phyloP scores from a whole-genome alignment of 2,888 invertebrate species.

The Globia sparganii region DNA sequence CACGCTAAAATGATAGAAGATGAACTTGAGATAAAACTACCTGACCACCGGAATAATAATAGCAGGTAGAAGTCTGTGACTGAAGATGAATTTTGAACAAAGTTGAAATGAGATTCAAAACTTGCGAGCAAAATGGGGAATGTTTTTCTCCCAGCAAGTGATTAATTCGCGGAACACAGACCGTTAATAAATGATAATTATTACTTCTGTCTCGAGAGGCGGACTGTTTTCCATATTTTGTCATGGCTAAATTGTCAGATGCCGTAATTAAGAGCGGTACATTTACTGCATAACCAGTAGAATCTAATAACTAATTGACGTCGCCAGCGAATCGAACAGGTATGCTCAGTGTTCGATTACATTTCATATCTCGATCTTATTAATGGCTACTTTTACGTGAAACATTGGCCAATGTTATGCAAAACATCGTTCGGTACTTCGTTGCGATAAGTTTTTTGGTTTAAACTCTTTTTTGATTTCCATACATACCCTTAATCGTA shows the following conservation, averaged over 20 bases:
- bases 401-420: constrained; percentile 47
- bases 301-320: constrained; percentile 51
- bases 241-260: constrained; percentile 40
- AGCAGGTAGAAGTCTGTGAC: constrained; percentile 10
- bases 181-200: constrained; percentile 31
- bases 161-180: constrained; percentile 7
- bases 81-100: background rate
- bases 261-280: constrained; percentile 33
- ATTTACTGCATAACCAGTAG: constrained; percentile 37
- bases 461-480: constrained; percentile 1
- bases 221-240: constrained; percentile 22
- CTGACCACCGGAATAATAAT: constrained; percentile 27
- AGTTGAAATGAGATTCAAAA: constrained; percentile 24
- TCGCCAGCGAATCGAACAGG: constrained; percentile 42
- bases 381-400: constrained; percentile 44
- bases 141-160: constrained; percentile 1
- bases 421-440: constrained; percentile 31
- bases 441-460: constrained; percentile 4
- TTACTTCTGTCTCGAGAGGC: constrained; percentile 12
- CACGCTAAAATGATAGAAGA: constrained; percentile 23
- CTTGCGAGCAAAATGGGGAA: background rate
- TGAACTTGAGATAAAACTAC: constrained; percentile 33
- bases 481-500: background rate
- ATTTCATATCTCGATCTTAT: constrained; percentile 48
- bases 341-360: constrained; percentile 49